Conservation (phyloP, 2,113 vertebrate species). For the Passer domesticus region DNA sequence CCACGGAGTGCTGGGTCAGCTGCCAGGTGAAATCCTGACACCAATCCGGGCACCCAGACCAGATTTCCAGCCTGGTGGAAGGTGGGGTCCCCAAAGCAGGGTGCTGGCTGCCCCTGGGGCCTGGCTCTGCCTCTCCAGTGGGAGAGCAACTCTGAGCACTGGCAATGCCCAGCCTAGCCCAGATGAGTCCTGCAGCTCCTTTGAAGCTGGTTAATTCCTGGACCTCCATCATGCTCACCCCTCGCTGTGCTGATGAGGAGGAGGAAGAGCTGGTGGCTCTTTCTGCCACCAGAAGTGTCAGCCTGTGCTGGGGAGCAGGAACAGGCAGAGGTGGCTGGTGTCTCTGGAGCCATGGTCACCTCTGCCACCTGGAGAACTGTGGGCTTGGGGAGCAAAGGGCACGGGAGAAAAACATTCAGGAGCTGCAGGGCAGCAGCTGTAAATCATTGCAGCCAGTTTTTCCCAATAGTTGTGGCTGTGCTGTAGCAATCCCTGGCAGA, state of each 20-base stretch:
- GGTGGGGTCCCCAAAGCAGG: rapidly evolving
- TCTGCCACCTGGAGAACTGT: background rate
- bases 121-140: background rate
- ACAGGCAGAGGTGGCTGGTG: background rate
- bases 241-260: background rate
- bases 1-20: rapidly evolving
- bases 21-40: background rate
- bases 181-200: background rate
- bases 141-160: rapidly evolving
- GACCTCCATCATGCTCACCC: background rate
- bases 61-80: background rate
- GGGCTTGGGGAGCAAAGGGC: background rate
- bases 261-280: background rate
- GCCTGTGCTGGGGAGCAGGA: background rate
- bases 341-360: background rate
- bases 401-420: background rate
- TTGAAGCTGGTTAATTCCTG: rapidly evolving
- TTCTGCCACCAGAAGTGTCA: background rate
- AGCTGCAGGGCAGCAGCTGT: background rate
- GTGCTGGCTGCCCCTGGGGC: background rate
- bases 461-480: rapidly evolving
- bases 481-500: rapidly evolving
- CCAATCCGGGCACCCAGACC: background rate
- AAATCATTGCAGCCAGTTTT: background rate
- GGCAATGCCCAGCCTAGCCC: background rate